Conservation (phyloP, 1,140 invertebrate genomes). For the Leptopilina clavipes region DNA sequence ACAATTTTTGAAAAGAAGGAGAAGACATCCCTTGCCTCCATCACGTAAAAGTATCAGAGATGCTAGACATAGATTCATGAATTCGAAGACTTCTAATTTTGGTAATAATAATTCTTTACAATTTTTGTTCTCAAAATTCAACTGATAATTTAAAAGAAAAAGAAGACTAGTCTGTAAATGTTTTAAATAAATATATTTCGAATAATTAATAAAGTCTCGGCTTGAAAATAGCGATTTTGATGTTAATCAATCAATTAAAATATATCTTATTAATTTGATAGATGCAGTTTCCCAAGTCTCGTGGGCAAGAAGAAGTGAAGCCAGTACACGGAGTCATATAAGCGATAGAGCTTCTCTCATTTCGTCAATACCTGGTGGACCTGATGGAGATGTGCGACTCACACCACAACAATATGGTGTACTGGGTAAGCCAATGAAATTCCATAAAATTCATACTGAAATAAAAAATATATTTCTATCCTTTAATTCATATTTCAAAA, state of each 20-base stretch:
- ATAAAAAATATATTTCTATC: neutral
- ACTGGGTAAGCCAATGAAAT: conserved; percentile 65
- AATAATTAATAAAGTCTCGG: neutral
- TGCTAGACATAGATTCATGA: conserved; percentile 66
- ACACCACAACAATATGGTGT: conserved; percentile 75
- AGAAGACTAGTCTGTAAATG: neutral
- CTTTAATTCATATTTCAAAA: neutral
- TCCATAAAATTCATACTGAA: neutral
- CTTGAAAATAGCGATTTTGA: neutral
- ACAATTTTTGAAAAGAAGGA: conserved; percentile 71
- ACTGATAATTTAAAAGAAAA: neutral
- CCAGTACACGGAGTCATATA: conserved; percentile 70
- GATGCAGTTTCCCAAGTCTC: conserved; percentile 71
- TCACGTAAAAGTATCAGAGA: conserved; percentile 63
- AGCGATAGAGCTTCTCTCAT: conserved; percentile 70
- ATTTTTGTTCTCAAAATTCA: no score
- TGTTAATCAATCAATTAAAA: neutral
- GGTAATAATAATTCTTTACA: conserved; percentile 57
- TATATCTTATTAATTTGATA: conserved; percentile 46
- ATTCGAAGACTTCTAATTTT: conserved; percentile 68
- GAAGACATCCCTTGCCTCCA: conserved; percentile 65
- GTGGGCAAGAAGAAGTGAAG: conserved; percentile 72
- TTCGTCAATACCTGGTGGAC: conserved; percentile 69
- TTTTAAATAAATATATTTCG: neutral
- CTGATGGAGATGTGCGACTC: conserved; percentile 67